Evolutionary conservation across 2,797 vertebrate genomes (phyloP).

Genomic region (Syngnathus acus): DNA sequence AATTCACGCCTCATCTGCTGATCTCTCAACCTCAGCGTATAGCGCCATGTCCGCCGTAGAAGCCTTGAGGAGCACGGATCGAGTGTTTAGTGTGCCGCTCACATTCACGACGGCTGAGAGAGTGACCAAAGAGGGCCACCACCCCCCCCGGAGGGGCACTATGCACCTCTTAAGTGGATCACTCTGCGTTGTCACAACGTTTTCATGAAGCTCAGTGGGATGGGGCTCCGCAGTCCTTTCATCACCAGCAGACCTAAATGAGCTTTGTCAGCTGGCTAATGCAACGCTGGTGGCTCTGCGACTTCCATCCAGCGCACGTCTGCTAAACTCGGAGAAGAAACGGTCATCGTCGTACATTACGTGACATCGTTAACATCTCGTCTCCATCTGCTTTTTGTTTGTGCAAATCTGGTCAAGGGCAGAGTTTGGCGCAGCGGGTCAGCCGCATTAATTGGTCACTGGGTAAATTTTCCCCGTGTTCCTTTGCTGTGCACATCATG

Average conservation of each 20-base stretch:
- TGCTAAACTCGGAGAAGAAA: slow-evolving; percentile 12
- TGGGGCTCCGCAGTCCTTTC: slow-evolving; percentile 56
- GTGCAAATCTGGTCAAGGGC: slow-evolving; percentile 41
- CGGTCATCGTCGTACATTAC: slow-evolving; percentile 14
- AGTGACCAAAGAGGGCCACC: slow-evolving; percentile 34
- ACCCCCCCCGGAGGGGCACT: slow-evolving; percentile 50
- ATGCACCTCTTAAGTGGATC: slow-evolving; percentile 65
- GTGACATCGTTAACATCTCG: slow-evolving; percentile 5
- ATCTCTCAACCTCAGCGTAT: neutral
- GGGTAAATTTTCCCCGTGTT: slow-evolving; percentile 44
- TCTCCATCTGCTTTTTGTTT: slow-evolving; percentile 28
- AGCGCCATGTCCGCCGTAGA: neutral
- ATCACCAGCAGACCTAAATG: slow-evolving; percentile 59
- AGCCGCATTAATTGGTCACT: slow-evolving; percentile 48
- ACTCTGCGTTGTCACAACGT: slow-evolving; percentile 66
- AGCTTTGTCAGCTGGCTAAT: slow-evolving; percentile 68
- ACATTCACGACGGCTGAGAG: slow-evolving; percentile 28
- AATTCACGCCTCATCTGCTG: neutral
- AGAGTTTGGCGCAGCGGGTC: slow-evolving; percentile 50
- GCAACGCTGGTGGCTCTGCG: slow-evolving; percentile 48
- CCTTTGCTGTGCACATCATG: slow-evolving; percentile 25
- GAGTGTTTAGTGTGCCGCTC: slow-evolving; percentile 31
- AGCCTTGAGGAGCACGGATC: slow-evolving; percentile 14
- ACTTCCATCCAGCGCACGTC: slow-evolving; percentile 28
- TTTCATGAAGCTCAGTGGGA: slow-evolving; percentile 56